Conservation (phyloP, 2,113 vertebrate genomes). For the Nematolebias whitei region DNA sequence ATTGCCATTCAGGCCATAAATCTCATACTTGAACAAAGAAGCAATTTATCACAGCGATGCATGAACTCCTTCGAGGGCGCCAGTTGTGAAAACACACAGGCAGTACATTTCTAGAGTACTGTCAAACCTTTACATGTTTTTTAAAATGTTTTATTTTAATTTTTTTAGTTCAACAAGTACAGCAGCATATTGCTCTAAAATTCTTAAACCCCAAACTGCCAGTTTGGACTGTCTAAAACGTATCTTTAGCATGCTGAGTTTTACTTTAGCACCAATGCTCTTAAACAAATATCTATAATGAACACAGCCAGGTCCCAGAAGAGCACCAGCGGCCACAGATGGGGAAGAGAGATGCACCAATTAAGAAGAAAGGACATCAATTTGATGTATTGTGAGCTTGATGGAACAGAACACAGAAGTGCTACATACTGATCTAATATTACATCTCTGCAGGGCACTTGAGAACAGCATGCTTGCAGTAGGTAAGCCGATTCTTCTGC, state of each 20-base stretch:
- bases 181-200: not conserved
- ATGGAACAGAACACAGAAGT: constrained; percentile 25
- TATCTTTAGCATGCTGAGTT: constrained; percentile 7
- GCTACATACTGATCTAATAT: constrained; percentile 37
- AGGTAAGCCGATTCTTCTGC: constrained; percentile 21
- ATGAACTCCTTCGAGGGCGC: constrained; percentile 31
- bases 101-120: not conserved
- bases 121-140: not conserved
- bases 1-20: constrained; percentile 16
- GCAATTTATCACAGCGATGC: constrained; percentile 44
- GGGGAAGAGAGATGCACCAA: constrained; percentile 37
- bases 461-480: constrained; percentile 4
- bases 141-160: too few species aligned
- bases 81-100: constrained; percentile 10
- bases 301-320: constrained; percentile 43
- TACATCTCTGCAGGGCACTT: constrained; percentile 46
- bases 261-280: constrained; percentile 11
- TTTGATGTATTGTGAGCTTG: constrained; percentile 30
- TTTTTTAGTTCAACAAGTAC: not conserved
- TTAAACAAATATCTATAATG: constrained; percentile 29
- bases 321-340: constrained; percentile 34
- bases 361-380: constrained; percentile 41
- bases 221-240: constrained; percentile 5
- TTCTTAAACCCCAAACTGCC: constrained; percentile 11
- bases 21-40: constrained; percentile 35